A percentile compares a stretch with the other conserved stretches of the same genome.
Evolutionary conservation across 2,113 vertebrate species (phyloP).

Genomic region (Anguilla japonica): DNA sequence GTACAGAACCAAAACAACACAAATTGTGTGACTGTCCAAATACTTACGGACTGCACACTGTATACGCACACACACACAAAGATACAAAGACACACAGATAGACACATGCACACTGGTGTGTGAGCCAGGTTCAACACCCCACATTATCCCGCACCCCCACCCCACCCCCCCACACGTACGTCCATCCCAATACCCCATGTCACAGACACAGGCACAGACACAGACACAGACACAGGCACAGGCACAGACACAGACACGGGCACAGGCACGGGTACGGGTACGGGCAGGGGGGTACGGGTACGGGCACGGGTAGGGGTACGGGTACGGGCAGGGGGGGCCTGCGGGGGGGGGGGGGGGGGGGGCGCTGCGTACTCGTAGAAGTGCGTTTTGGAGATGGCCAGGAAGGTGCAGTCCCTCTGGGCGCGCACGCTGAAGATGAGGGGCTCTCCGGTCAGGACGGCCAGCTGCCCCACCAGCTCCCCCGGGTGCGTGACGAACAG

Average conservation of each 20-base stretch:
- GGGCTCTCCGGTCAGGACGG: constrained; percentile 90
- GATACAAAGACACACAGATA: too few relatives aligned
- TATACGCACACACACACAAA: too few relatives aligned
- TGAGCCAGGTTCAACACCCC: too few relatives aligned
- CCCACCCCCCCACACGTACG: background rate
- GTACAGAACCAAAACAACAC: too few relatives aligned
- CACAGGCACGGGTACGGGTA: too few relatives aligned
- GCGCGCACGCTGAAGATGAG: constrained; percentile 91
- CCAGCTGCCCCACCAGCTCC: constrained; percentile 90
- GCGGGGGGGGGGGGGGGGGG: background rate
- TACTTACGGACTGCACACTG: too few relatives aligned
- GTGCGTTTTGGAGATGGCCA: constrained; percentile 89
- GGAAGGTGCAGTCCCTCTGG: constrained; percentile 86
- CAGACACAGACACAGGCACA: too few relatives aligned
- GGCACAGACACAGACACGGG: too few relatives aligned
- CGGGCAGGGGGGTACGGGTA: background rate
- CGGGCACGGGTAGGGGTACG: background rate
- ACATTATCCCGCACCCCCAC: background rate
- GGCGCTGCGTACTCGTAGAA: constrained; percentile 87
- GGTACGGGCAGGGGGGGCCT: background rate
- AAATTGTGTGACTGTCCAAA: too few relatives aligned
- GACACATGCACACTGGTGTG: too few relatives aligned
- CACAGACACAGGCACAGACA: background rate
- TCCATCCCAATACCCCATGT: too few relatives aligned
- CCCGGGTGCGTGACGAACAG: constrained; percentile 88